Base-by-base conservation (phyloP, 2,888 invertebrate genomes). In the Nomada ruficornis region DNA sequence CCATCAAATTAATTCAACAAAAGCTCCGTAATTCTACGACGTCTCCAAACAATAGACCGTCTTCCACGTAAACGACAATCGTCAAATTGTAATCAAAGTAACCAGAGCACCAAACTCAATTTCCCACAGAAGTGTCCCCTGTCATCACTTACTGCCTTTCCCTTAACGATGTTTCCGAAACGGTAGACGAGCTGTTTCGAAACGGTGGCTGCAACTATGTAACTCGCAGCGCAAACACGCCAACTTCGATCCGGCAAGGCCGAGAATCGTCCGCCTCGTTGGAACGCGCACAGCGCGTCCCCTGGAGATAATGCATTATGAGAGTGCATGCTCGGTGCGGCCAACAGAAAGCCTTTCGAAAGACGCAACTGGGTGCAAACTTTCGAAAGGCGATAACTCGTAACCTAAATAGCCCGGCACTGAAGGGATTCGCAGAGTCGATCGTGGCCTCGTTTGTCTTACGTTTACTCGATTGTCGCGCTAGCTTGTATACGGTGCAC, bases 381-480 rank as follows among this genome's bases (percentile, higher is more conserved):
- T 85, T 85, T 75, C 78, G 76, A 83, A 71, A 77, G 82, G 71
- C 78, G 83, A 81, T 86, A 86, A 85, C 83, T 86, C 85, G 77
- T 67, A 83, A 81, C 81, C 77, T 54, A 75, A 87, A 83, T 85
- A 83, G 71, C 78, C 36, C n/a, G 26, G 60, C 36, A 15, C 36
- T 18, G 11, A 42, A 60, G 42, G 62, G 52, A 62, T 47, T 63
- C 23, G 13, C 18, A 20, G 15, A 47, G 29, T 18, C 70, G 52
- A 70, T 62, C 70, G 54, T 52, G 54, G 18, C 44, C 50, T 26
- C 54, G 71, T 82, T 83, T 75, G 70, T 75, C 78, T 47, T 26
- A 54, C 67, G 74, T 79, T 82, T 68, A 74, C 74, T 80, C 80
- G 82, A 76, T 75, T 50, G 75, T 72, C 65, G 63, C 74, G 71